Conservation (phyloP, 2,113 vertebrate species). For the Gymnogyps californianus region DNA sequence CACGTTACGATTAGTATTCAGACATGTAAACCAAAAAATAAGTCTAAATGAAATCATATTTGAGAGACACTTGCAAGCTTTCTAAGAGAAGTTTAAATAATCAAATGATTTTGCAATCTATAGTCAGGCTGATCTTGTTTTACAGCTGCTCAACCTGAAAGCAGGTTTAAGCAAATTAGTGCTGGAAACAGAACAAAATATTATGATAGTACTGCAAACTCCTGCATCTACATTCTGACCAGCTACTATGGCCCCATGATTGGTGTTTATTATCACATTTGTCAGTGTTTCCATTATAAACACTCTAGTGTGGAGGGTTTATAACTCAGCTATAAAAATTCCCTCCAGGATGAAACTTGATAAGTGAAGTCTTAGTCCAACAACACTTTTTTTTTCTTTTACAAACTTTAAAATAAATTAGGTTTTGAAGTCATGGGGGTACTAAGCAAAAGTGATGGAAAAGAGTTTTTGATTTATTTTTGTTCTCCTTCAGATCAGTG, state of each 20-base stretch:
- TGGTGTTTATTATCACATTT: constrained; percentile 59
- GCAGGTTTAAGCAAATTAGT: constrained; percentile 47
- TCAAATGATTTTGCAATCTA: constrained; percentile 55
- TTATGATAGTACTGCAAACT: constrained; percentile 21
- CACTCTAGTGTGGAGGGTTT: constrained; percentile 21
- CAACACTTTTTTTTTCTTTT: background rate
- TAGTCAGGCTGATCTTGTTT: constrained; percentile 19
- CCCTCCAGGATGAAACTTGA: constrained; percentile 26
- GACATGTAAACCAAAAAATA: constrained; percentile 66
- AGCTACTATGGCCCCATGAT: constrained; percentile 24
- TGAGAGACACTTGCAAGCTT: constrained; percentile 58
- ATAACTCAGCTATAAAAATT: constrained; percentile 52
- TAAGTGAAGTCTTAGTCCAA: constrained; percentile 12
- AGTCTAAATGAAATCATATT: constrained; percentile 69
- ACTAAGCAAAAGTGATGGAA: background rate
- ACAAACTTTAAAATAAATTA: constrained; percentile 8
- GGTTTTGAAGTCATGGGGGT: background rate
- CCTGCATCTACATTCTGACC: constrained; percentile 22
- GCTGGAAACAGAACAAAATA: constrained; percentile 55
- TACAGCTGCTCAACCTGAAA: constrained; percentile 42
- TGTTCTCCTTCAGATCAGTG: background rate
- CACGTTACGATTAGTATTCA: constrained; percentile 70
- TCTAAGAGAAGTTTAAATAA: constrained; percentile 70
- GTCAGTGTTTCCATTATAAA: constrained; percentile 61
- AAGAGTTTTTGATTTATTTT: background rate